phyloP scores from a whole-genome alignment of 2,113 vertebrate species.

The Platycercus adscitus region DNA sequence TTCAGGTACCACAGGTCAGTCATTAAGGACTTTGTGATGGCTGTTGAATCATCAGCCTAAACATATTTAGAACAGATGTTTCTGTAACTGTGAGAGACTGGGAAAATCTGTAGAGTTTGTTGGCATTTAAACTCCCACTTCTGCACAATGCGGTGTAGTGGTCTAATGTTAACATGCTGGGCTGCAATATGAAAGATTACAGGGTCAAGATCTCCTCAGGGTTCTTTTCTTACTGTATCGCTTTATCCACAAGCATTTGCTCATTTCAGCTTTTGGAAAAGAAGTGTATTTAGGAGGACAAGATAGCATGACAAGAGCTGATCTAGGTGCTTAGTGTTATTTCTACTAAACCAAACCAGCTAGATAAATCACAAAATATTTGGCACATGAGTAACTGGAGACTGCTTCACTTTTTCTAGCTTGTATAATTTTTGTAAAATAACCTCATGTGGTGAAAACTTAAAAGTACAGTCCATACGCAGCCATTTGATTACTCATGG shows the following conservation, averaged over 20 bases:
- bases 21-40: not conserved
- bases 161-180: not conserved
- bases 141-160: not conserved
- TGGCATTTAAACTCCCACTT: slow-evolving; percentile 24
- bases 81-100: not conserved
- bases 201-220: not conserved
- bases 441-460: not conserved
- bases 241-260: not conserved
- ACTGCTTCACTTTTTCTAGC: not conserved
- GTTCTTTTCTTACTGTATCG: not conserved
- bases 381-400: not conserved
- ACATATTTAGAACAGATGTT: not conserved
- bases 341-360: not conserved
- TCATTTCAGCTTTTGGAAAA: not conserved
- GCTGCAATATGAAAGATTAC: not conserved
- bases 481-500: not conserved
- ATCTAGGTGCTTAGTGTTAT: not conserved
- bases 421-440: not conserved
- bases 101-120: not conserved
- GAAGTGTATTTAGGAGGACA: not conserved
- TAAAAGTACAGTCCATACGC: not conserved
- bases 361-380: not conserved
- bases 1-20: not conserved
- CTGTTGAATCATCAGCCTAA: not conserved
- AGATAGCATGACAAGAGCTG: not conserved